Conservation (phyloP, 1,140 invertebrate species). For the Theocolax elegans region DNA sequence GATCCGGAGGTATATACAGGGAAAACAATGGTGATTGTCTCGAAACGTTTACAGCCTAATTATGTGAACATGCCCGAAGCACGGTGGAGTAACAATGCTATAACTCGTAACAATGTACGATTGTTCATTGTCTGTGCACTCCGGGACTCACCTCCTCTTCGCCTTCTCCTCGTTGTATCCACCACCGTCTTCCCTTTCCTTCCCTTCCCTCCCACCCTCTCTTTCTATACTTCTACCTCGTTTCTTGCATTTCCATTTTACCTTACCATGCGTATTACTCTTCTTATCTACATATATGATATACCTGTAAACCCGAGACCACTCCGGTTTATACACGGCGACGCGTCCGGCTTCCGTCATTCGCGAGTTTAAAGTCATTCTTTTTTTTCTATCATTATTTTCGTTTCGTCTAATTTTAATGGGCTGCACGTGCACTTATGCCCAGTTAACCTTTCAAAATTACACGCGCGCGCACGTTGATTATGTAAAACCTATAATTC, state of each 20-base stretch:
- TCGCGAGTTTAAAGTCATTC: too few species aligned
- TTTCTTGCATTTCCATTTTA: too few species aligned
- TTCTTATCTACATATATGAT: conserved; percentile 24
- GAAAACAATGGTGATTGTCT: conserved; percentile 69
- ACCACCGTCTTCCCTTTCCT: conserved; percentile 36
- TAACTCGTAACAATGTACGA: conserved; percentile 69
- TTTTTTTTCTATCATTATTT: too few species aligned
- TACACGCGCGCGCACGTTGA: too few species aligned
- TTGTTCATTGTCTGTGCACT: conserved; percentile 66
- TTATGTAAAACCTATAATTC: too few species aligned
- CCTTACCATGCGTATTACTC: neutral
- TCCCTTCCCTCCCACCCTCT: conserved; percentile 46
- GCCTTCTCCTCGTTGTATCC: conserved; percentile 29
- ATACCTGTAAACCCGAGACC: conserved; percentile 37
- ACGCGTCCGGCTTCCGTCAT: conserved; percentile 31
- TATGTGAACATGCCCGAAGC: conserved; percentile 66
- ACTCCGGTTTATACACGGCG: conserved; percentile 40
- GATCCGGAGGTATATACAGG: conserved; percentile 45
- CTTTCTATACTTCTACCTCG: neutral
- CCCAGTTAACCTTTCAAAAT: too few species aligned
- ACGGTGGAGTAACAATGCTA: conserved; percentile 67
- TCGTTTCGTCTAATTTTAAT: too few species aligned
- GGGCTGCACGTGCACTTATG: too few species aligned
- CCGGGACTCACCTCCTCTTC: conserved; percentile 35
- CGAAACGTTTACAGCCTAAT: conserved; percentile 69